Percentiles rank a stretch among this genome's conserved stretches.
These are phyloP conservation scores for Drosophila funebris DNA, from an alignment of 1,140 invertebrate species.

Conservation along the genomic window DNA sequence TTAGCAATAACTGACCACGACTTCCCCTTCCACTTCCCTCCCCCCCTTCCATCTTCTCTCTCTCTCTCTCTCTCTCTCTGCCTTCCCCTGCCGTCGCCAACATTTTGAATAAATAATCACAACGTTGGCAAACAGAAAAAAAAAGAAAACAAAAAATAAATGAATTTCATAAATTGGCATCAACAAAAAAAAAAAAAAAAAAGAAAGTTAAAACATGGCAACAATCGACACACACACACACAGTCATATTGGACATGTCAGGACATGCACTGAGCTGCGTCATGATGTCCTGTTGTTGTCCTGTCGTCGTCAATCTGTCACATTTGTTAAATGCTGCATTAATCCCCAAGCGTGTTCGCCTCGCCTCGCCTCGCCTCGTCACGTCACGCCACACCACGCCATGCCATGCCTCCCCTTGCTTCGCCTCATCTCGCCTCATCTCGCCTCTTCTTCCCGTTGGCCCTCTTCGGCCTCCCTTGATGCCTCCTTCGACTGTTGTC, in stretches of 20 bases:
- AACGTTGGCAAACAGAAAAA: slow-evolving; percentile 77
- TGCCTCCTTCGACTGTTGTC: no score
- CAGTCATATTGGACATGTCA: slow-evolving; percentile 8
- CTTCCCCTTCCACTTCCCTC: neutral
- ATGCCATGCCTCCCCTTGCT: no score
- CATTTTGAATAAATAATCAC: slow-evolving; percentile 81
- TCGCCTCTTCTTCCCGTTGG: neutral
- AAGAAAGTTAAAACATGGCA: slow-evolving; percentile 20
- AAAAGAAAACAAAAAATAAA: slow-evolving; percentile 16
- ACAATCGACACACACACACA: slow-evolving; percentile 11
- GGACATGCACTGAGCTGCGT: neutral
- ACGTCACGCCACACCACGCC: no score
- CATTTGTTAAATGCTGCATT: slow-evolving; percentile 72
- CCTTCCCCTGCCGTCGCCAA: slow-evolving; percentile 34
- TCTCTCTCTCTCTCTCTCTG: no score
- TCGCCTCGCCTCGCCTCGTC: neutral
- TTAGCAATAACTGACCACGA: slow-evolving; percentile 37
- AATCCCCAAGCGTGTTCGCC: slow-evolving; percentile 42
- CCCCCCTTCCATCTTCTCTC: no score
- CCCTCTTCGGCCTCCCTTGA: no score
- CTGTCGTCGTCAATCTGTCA: slow-evolving; percentile 69
- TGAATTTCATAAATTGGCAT: slow-evolving; percentile 77
- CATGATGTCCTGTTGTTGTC: slow-evolving; percentile 18
- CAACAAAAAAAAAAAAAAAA: neutral
- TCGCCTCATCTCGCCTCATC: no score